Evolutionary conservation across 2,113 vertebrate species (phyloP), one percentile per base, ranked within the genome.

Genomic region (Nanorana parkeri): DNA sequence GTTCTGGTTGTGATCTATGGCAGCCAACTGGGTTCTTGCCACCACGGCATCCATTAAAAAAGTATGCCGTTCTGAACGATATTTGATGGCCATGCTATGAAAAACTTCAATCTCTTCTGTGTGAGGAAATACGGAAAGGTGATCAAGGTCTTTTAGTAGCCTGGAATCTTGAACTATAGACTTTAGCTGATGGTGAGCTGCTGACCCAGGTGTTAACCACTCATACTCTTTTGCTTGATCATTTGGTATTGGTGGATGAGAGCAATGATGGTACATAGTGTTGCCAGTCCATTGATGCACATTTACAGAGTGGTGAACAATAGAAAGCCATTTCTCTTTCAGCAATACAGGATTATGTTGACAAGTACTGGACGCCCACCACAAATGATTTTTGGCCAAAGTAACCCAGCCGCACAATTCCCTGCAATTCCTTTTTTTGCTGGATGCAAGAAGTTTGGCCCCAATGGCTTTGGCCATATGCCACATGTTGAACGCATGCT

Each of bases 301-400:
- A 10, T 73, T 56, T 29, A 23, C 52, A 0, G 69, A 24, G 6
- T 73, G 69, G 47, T 73, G 24, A 13, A 56, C 3, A 21, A 73
- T 4, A 1, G 51, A 56, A 23, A 54, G 52, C 69, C 69, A 73
- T 24, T 73, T 73, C 54, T 73, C 52, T 3, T 54, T 47, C 23
- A 73, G 41, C 17, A 73, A 51, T 56, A 54, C 47, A 17, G 69
- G 17, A 56, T 73, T 73, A 23, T 73, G 26, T 3, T 56, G n/a
- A 10, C 69, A 56, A 0, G 69, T 73, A 51, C 69, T 56, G 2
- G 24, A 47, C 0, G 69, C 3, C 69, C 69, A 73, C 69, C 69
- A 73, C 23, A 56, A 8, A 24, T 73, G 69, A n/a, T 73, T 41
- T 26, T 19, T 28, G 1, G 26, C 51, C 3, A 17, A 23, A 17